A percentile compares a stretch with the other conserved stretches of the same genome.
These are phyloP conservation scores for Endotricha flammealis DNA, from an alignment of 2,888 invertebrate species.

Conservation along the genomic window DNA sequence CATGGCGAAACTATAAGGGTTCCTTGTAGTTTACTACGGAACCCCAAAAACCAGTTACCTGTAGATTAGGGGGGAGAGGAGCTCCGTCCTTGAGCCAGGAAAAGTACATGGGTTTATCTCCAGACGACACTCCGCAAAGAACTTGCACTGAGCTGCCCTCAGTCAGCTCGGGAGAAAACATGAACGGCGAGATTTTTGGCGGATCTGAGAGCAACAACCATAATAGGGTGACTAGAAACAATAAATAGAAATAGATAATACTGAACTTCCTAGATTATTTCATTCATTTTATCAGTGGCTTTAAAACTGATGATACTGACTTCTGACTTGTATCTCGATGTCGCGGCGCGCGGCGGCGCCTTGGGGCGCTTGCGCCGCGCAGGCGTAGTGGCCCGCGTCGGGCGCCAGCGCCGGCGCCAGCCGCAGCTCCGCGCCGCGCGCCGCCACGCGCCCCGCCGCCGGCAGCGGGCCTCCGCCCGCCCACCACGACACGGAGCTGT, in stretches of 20 bases:
- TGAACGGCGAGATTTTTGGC: slow-evolving; percentile 91
- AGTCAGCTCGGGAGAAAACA: slow-evolving; percentile 88
- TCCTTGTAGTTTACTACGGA: too few relatives aligned
- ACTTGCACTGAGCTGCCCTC: slow-evolving; percentile 90
- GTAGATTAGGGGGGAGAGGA: slow-evolving; percentile 78
- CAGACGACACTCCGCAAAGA: slow-evolving; percentile 86
- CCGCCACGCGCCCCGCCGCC: slow-evolving; percentile 62
- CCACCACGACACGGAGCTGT: slow-evolving; percentile 52
- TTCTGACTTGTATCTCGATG: slow-evolving; percentile 84
- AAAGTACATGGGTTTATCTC: slow-evolving; percentile 83
- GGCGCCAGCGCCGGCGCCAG: slow-evolving; percentile 57
- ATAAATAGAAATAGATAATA: too few relatives aligned
- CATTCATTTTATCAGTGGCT: too few relatives aligned
- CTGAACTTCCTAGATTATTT: too few relatives aligned
- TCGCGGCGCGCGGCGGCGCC: slow-evolving; percentile 84
- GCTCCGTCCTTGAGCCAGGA: slow-evolving; percentile 82
- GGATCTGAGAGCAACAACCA: slow-evolving; percentile 72
- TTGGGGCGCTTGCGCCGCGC: slow-evolving; percentile 84
- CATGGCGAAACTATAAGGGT: too few relatives aligned
- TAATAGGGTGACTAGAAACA: slow-evolving; percentile 3
- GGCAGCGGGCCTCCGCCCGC: slow-evolving; percentile 72
- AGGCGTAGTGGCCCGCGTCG: slow-evolving; percentile 88
- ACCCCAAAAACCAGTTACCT: too few relatives aligned
- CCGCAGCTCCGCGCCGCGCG: slow-evolving; percentile 48
- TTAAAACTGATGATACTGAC: slow-evolving; percentile 55